Evolutionary conservation across 2,888 invertebrate species (phyloP).

Genomic region (Phaonia tiefii): DNA sequence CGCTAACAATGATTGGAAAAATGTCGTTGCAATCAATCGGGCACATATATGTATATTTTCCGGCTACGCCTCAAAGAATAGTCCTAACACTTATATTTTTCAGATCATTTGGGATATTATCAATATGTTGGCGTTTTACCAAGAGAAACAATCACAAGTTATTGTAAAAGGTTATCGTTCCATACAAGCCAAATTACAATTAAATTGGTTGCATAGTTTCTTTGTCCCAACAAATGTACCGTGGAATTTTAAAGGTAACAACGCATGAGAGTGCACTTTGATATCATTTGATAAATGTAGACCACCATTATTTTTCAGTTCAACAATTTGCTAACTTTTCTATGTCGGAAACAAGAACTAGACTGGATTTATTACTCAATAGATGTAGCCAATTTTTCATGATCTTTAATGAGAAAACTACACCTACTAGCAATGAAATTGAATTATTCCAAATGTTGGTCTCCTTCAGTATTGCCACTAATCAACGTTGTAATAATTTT

Average conservation of each 20-base stretch:
- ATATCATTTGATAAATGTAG: not conserved
- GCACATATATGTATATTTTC: conserved; percentile 76
- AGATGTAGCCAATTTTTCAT: conserved; percentile 79
- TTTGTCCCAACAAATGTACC: conserved; percentile 70
- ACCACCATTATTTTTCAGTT: conserved; percentile 65
- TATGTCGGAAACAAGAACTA: conserved; percentile 76
- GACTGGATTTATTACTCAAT: conserved; percentile 79
- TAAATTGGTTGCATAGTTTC: conserved; percentile 76
- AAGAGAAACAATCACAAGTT: conserved; percentile 74
- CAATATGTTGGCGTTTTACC: conserved; percentile 77
- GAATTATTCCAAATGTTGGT: conserved; percentile 78
- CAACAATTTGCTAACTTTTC: conserved; percentile 70
- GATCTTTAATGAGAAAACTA: conserved; percentile 72
- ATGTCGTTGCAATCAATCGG: conserved; percentile 77
- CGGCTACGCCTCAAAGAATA: too few relatives aligned
- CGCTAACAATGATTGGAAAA: conserved; percentile 75
- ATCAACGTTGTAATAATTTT: conserved; percentile 78
- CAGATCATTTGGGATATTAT: conserved; percentile 80
- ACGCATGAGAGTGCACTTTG: too few relatives aligned
- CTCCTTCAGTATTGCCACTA: conserved; percentile 76
- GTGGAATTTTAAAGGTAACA: conserved; percentile 71
- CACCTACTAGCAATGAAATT: conserved; percentile 75
- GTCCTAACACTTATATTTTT: not conserved
- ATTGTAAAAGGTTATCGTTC: conserved; percentile 77
- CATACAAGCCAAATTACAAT: conserved; percentile 76